A percentile compares a stretch with the other conserved stretches of the same genome.
These are phyloP conservation scores for Lycodopsis pacificus DNA, from an alignment of 2,797 vertebrate genomes.

Conservation along the genomic window DNA sequence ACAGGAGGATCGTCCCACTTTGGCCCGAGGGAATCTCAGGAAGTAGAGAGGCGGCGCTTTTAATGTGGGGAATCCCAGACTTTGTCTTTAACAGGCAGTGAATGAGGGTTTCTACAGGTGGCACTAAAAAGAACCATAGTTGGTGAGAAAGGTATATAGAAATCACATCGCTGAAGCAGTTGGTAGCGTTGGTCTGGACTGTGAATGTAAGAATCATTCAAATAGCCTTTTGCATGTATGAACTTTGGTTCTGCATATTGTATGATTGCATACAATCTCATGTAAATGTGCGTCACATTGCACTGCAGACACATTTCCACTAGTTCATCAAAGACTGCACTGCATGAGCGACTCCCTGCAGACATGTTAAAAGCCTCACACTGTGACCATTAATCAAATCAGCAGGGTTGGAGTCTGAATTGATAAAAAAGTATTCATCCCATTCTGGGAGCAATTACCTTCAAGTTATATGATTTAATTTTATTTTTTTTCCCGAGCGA, in stretches of 20 bases:
- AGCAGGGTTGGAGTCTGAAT: slow-evolving; percentile 42
- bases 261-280: slow-evolving; percentile 21
- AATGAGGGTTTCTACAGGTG: slow-evolving; percentile 52
- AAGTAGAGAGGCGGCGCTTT: slow-evolving; percentile 52
- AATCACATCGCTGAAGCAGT: background rate
- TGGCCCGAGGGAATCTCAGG: slow-evolving; percentile 57
- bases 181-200: background rate
- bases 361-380: slow-evolving; percentile 47
- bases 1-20: slow-evolving; percentile 30
- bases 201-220: background rate
- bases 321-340: slow-evolving; percentile 40
- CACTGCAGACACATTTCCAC: slow-evolving; percentile 17
- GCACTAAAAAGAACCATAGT: background rate
- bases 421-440: slow-evolving; percentile 50
- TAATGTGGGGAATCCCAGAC: slow-evolving; percentile 80
- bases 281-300: slow-evolving; percentile 14
- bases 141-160: too few species aligned
- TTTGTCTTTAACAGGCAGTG: slow-evolving; percentile 50
- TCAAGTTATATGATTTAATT: slow-evolving; percentile 60
- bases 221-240: background rate
- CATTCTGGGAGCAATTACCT: slow-evolving; percentile 52
- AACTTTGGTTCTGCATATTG: slow-evolving; percentile 18
- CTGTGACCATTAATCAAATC: slow-evolving; percentile 71
- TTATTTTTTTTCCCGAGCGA: slow-evolving; percentile 33
- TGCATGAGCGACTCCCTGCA: slow-evolving; percentile 49